phyloP scores from a whole-genome alignment of 2,888 invertebrate genomes.

The Drosophila ezoana region DNA sequence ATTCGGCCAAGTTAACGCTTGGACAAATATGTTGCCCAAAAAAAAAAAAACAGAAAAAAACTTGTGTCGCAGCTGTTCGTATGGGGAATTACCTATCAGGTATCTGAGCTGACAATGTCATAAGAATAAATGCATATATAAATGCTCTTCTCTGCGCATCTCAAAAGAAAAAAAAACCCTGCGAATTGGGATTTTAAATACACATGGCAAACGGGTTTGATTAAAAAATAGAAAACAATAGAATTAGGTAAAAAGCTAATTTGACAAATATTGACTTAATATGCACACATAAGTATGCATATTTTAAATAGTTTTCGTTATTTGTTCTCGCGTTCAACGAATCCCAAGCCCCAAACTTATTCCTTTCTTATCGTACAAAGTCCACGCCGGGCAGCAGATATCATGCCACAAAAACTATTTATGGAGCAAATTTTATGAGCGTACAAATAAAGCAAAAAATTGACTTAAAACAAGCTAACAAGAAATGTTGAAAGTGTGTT shows the following conservation, averaged over 20 bases:
- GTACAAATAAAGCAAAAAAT: no score
- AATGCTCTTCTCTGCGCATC: not conserved
- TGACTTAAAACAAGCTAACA: no score
- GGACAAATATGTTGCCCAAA: slow-evolving; percentile 15
- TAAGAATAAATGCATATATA: slow-evolving; percentile 9
- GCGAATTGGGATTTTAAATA: not conserved
- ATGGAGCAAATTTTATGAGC: no score
- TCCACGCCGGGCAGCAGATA: no score
- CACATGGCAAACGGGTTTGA: slow-evolving; percentile 9
- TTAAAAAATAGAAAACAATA: not conserved
- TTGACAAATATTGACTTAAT: not conserved
- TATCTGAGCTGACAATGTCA: slow-evolving; percentile 13
- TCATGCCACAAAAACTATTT: no score
- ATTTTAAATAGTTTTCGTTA: not conserved
- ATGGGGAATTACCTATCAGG: slow-evolving; percentile 11
- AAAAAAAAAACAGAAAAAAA: not conserved
- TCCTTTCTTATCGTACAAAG: no score
- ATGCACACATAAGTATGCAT: not conserved
- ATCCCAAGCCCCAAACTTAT: no score
- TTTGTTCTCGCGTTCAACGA: not conserved
- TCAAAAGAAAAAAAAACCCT: not conserved
- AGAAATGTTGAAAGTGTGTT: no score
- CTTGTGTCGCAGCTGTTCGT: slow-evolving; percentile 13
- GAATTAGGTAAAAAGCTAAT: not conserved
- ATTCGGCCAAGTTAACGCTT: slow-evolving; percentile 22